phyloP scores from a whole-genome alignment of 2,797 vertebrate genomes.

The Channallabes apus region DNA sequence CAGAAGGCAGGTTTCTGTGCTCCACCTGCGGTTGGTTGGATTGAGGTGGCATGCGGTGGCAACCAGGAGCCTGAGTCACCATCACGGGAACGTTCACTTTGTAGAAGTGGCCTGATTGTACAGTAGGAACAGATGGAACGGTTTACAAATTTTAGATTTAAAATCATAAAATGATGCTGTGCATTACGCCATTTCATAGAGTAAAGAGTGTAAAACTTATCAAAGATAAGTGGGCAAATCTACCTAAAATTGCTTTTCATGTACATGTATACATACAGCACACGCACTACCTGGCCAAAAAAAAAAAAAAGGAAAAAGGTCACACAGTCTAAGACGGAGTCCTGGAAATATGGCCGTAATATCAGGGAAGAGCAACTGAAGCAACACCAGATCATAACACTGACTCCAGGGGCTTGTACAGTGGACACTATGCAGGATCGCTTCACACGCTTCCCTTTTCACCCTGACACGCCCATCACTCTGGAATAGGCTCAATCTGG shows the following conservation, averaged over 20 bases:
- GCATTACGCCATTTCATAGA: background rate
- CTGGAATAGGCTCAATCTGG: too few relatives aligned
- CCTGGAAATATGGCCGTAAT: too few relatives aligned
- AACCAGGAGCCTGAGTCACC: slow-evolving; percentile 82
- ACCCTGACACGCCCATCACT: too few relatives aligned
- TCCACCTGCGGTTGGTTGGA: slow-evolving; percentile 71
- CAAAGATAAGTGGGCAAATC: background rate
- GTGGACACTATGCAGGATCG: too few relatives aligned
- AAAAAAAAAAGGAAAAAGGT: too few relatives aligned
- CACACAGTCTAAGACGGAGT: too few relatives aligned
- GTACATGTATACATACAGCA: too few relatives aligned
- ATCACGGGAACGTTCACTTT: slow-evolving; percentile 92
- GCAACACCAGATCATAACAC: too few relatives aligned
- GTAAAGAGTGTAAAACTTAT: background rate
- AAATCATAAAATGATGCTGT: background rate
- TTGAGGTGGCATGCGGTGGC: slow-evolving; percentile 68
- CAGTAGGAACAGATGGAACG: background rate
- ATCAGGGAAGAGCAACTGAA: too few relatives aligned
- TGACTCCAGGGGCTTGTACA: too few relatives aligned
- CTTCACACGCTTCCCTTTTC: too few relatives aligned
- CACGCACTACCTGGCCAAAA: too few relatives aligned
- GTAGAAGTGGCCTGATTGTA: slow-evolving; percentile 86
- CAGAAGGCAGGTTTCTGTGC: slow-evolving; percentile 53
- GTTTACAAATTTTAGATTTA: background rate
- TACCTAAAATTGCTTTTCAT: background rate